Conservation (phyloP, 2,888 invertebrate genomes). For the Epinotia bilunana region DNA sequence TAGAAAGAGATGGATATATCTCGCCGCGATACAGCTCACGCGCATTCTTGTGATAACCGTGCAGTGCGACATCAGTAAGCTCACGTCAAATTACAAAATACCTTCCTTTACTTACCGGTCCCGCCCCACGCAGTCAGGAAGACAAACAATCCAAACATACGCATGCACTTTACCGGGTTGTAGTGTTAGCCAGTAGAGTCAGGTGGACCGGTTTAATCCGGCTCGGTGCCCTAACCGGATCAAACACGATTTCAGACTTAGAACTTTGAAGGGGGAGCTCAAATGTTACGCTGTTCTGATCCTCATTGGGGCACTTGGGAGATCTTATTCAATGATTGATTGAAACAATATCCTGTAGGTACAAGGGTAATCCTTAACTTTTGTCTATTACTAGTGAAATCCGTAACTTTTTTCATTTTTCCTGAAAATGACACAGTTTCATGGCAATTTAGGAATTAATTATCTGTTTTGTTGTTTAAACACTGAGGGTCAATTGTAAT, state of each 20-base stretch:
- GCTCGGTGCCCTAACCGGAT: constrained; percentile 40
- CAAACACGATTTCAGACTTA: constrained; percentile 45
- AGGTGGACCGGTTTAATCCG: constrained; percentile 45
- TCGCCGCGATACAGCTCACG: no score
- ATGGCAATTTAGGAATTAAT: neutral
- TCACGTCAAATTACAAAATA: no score
- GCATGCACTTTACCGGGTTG: neutral
- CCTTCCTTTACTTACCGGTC: no score
- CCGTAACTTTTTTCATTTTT: no score
- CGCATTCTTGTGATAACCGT: no score
- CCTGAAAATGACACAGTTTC: no score
- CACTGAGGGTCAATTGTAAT: no score
- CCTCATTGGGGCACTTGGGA: constrained; percentile 16
- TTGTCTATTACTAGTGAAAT: no score
- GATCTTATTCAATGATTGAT: constrained; percentile 18
- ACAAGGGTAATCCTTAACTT: neutral
- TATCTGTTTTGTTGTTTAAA: neutral
- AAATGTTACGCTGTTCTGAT: constrained; percentile 12
- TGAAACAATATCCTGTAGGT: constrained; percentile 1
- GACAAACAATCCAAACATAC: no score
- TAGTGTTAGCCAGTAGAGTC: constrained; percentile 2
- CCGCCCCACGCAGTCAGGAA: no score
- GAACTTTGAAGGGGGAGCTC: constrained; percentile 40
- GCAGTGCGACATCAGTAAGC: no score
- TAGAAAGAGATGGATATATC: no score